Evolutionary conservation across 2,113 vertebrate genomes (phyloP).

Genomic region (Pomatorhinus ruficollis): DNA sequence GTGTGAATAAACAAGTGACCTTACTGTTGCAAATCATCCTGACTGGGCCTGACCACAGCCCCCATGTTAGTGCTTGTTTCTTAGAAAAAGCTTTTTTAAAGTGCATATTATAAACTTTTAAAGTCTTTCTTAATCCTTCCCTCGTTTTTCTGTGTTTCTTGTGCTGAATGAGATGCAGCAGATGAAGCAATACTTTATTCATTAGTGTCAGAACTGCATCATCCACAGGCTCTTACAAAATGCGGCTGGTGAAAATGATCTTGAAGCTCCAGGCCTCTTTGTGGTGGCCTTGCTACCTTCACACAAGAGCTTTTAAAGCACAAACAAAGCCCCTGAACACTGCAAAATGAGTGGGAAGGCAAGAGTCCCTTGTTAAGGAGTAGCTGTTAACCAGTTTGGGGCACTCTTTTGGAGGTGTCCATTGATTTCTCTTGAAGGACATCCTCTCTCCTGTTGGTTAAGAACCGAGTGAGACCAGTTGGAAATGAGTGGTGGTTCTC

Average conservation of each 20-base stretch:
- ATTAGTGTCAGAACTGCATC: conserved; percentile 22
- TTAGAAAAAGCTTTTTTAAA: not conserved
- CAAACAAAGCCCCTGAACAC: not conserved
- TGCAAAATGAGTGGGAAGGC: rapidly evolving
- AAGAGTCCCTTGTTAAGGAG: not conserved
- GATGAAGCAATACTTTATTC: conserved; percentile 38
- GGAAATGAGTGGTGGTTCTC: not conserved
- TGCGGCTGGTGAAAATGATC: not conserved
- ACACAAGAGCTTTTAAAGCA: not conserved
- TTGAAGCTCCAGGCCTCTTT: not conserved
- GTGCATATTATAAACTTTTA: not conserved
- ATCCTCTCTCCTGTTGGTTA: not conserved
- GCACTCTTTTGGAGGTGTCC: not conserved
- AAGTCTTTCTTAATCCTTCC: not conserved
- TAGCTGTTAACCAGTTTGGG: not conserved
- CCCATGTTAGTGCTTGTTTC: not conserved
- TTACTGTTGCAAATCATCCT: not conserved
- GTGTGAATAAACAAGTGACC: not conserved
- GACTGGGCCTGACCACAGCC: not conserved
- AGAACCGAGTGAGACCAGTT: conserved; percentile 1
- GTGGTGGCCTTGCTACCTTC: not conserved
- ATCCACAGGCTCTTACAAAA: conserved; percentile 9
- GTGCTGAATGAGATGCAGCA: not conserved
- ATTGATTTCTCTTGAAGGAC: conserved; percentile 1
- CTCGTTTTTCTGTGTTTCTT: not conserved